Conservation (phyloP, 2,113 vertebrate species). For the Perca flavescens region DNA sequence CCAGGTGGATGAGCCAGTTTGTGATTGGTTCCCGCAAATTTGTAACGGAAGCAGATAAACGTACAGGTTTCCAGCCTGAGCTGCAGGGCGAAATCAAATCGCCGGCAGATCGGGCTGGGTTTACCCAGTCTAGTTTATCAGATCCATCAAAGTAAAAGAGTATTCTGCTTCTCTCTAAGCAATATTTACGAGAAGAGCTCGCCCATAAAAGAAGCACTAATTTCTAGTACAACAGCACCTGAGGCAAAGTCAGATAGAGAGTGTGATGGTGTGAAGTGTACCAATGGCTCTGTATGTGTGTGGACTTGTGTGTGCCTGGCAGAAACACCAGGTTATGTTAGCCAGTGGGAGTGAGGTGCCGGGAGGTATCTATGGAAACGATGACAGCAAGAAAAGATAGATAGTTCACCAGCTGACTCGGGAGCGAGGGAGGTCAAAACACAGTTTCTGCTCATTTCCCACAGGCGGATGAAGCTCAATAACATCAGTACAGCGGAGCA, state of each 20-base stretch:
- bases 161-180: not conserved
- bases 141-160: not conserved
- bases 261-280: slow-evolving; percentile 32
- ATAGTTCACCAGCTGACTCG: slow-evolving; percentile 27
- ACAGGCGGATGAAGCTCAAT: not conserved
- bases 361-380: slow-evolving; percentile 70
- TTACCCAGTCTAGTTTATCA: not conserved
- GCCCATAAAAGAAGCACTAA: slow-evolving; percentile 5
- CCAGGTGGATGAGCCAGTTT: no score
- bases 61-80: no score
- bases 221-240: slow-evolving; percentile 4
- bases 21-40: no score
- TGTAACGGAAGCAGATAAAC: no score
- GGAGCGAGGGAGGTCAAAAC: slow-evolving; percentile 26
- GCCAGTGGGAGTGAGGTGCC: slow-evolving; percentile 63
- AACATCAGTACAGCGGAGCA: not conserved
- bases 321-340: slow-evolving; percentile 64
- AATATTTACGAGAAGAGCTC: not conserved
- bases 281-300: slow-evolving; percentile 34
- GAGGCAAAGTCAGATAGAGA: slow-evolving; percentile 38
- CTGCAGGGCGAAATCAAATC: no score
- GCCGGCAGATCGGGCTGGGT: no score
- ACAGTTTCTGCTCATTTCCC: slow-evolving; percentile 14
- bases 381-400: slow-evolving; percentile 46
- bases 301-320: slow-evolving; percentile 37